These are phyloP conservation scores for Bursaphelenchus mucronatus DNA, from an alignment of 1,140 invertebrate species.

Conservation along the genomic window DNA sequence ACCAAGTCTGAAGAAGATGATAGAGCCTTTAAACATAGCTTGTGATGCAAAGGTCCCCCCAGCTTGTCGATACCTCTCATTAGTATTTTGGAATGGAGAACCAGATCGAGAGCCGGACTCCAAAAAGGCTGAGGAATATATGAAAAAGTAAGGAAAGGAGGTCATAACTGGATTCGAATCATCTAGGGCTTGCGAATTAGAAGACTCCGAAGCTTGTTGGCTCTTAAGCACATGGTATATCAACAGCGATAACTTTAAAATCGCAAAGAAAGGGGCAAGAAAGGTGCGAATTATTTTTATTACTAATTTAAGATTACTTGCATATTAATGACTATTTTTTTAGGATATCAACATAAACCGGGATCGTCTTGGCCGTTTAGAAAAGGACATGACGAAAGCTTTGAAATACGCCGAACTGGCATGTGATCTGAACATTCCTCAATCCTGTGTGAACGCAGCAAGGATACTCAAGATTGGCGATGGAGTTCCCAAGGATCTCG, in stretches of 20 bases:
- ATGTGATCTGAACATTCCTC: constrained; percentile 51
- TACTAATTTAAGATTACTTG: constrained; percentile 19
- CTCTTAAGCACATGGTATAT: constrained; percentile 55
- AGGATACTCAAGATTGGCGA: constrained; percentile 55
- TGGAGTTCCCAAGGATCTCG: constrained; percentile 51
- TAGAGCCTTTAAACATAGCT: constrained; percentile 50
- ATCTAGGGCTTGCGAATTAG: constrained; percentile 54
- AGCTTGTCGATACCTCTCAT: constrained; percentile 44
- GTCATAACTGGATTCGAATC: background rate
- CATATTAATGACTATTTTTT: constrained; percentile 13
- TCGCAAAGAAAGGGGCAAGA: constrained; percentile 1
- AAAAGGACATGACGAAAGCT: constrained; percentile 53
- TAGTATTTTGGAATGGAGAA: constrained; percentile 55
- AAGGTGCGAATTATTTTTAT: constrained; percentile 12
- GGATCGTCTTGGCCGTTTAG: constrained; percentile 33
- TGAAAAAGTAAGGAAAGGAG: constrained; percentile 41
- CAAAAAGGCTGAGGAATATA: constrained; percentile 43
- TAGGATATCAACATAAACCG: constrained; percentile 26
- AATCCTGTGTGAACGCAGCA: constrained; percentile 50
- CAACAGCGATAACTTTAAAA: constrained; percentile 40
- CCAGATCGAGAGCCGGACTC: constrained; percentile 43
- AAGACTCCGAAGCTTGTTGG: constrained; percentile 57
- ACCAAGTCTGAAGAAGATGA: constrained; percentile 36
- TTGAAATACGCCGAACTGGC: constrained; percentile 47
- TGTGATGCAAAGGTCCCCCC: constrained; percentile 50